A percentile compares a stretch with the other conserved stretches of the same genome.
phyloP scores from a whole-genome alignment of 2,797 vertebrate genomes.

The Hemibagrus guttatus region DNA sequence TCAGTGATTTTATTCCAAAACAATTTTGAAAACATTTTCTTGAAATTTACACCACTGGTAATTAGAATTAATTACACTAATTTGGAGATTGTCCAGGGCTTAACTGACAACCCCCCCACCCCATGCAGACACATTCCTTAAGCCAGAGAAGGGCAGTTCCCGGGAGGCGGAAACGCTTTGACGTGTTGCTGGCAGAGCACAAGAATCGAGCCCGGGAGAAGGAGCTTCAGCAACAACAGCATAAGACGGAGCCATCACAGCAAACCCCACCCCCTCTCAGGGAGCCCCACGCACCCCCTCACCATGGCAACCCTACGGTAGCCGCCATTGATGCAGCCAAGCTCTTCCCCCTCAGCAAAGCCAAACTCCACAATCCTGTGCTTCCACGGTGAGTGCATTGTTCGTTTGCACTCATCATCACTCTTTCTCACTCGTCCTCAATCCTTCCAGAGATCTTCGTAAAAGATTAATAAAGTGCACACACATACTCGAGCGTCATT shows the following conservation, averaged over 20 bases:
- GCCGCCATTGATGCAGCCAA: conserved; percentile 83
- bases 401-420: neutral
- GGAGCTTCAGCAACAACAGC: conserved; percentile 88
- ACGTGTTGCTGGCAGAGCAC: conserved; percentile 95
- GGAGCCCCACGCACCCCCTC: conserved; percentile 89
- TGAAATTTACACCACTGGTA: neutral
- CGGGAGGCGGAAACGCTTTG: conserved; percentile 97
- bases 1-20: neutral
- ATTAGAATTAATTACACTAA: neutral
- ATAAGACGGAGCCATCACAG: conserved; percentile 87
- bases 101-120: conserved; percentile 17
- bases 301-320: conserved; percentile 81
- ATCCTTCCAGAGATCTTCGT: neutral
- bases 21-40: neutral
- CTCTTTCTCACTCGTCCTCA: neutral
- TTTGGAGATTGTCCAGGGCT: neutral
- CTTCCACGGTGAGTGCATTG: conserved; percentile 88
- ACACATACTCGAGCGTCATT: neutral
- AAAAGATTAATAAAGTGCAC: neutral
- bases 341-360: conserved; percentile 87
- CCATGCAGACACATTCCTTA: conserved; percentile 97
- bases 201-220: conserved; percentile 96
- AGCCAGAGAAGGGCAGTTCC: conserved; percentile 97
- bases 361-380: conserved; percentile 93
- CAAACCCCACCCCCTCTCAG: conserved; percentile 91